phyloP scores from a whole-genome alignment of 2,797 vertebrate genomes.

The Rhinichthys osculus region DNA sequence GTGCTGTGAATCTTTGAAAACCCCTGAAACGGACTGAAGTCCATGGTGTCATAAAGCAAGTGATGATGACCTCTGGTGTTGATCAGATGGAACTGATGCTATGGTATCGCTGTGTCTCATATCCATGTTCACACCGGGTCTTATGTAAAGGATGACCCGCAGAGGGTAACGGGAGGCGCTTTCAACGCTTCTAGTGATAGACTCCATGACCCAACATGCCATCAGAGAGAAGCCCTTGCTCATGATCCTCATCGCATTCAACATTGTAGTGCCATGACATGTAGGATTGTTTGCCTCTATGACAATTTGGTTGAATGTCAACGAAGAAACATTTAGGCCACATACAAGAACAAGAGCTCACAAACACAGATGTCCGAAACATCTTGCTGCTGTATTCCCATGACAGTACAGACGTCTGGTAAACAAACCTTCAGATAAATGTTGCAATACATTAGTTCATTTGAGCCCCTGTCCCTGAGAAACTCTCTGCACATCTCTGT shows the following conservation, averaged over 20 bases:
- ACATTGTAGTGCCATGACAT: constrained; percentile 49
- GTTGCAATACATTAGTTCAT: not conserved
- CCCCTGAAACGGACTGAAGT: not conserved
- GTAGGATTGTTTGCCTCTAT: not conserved
- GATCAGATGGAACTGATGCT: not conserved
- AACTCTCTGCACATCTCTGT: too few relatives aligned
- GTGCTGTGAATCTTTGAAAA: too few relatives aligned
- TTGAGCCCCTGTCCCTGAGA: too few relatives aligned
- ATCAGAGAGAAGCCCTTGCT: constrained; percentile 24
- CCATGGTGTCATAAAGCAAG: not conserved
- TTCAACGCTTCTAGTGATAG: not conserved
- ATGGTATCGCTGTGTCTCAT: constrained; percentile 59
- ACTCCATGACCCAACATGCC: constrained; percentile 39
- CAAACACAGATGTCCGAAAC: not conserved
- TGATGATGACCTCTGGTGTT: not conserved
- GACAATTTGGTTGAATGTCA: not conserved
- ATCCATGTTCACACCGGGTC: constrained; percentile 68
- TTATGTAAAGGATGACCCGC: constrained; percentile 70
- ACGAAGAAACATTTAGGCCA: not conserved
- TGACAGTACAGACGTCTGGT: not conserved
- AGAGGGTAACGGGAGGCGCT: constrained; percentile 38
- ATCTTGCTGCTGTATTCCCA: not conserved
- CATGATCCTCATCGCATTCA: constrained; percentile 32
- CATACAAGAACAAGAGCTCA: not conserved
- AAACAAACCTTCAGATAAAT: constrained; percentile 2